Base-by-base conservation (phyloP, 2,113 vertebrate species). In the Alosa alosa region DNA sequence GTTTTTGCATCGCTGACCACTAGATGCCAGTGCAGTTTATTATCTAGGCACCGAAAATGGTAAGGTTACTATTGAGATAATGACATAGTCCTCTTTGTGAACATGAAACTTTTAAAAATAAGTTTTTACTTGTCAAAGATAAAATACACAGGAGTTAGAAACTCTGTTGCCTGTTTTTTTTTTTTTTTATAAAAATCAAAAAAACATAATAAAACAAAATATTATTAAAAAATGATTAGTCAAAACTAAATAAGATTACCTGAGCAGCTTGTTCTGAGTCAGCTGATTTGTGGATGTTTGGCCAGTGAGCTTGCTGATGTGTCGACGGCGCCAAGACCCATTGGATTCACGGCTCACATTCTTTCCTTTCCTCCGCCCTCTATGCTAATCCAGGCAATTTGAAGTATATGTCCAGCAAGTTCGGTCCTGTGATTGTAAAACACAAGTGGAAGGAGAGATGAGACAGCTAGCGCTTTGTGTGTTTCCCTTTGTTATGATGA, bases 381-480 rank as follows among this genome's bases (percentile, higher is more conserved):
- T 78, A 78, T 78, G 31, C 72, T 78, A 41, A 78, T 78, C 72
- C 36, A 36, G 25, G 49, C 41, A 17, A 81, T 81, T 3, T 36
- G 41, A 15, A 22, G n/a, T 68, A 13, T 55, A 10, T 57, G 55
- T 22, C 39, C 15, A 25, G 60, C 18, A 8, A 64, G 81, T 36
- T 75, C 81, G 75, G 75, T 85, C 50, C 36, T 85, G 88, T 85
- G 31, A 20, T 13, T 25, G 55, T 36, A 36, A 78, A 78, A 15
- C 64, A 72, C 72, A 78, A n/a, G 57, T 86, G 36, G 50, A 18
- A 13, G 57, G 44, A 52, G 87, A 84, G 64, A 91, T 91, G 90
- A 89, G 72, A 49, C 41, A 52, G 0, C 20, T 46, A 1, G 72
- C 44, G 10, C 22, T 78, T 2, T 86, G 25, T 68, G 2, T 84